Conservation (phyloP, 2,113 vertebrate genomes). For the Antechinus flavipes region DNA sequence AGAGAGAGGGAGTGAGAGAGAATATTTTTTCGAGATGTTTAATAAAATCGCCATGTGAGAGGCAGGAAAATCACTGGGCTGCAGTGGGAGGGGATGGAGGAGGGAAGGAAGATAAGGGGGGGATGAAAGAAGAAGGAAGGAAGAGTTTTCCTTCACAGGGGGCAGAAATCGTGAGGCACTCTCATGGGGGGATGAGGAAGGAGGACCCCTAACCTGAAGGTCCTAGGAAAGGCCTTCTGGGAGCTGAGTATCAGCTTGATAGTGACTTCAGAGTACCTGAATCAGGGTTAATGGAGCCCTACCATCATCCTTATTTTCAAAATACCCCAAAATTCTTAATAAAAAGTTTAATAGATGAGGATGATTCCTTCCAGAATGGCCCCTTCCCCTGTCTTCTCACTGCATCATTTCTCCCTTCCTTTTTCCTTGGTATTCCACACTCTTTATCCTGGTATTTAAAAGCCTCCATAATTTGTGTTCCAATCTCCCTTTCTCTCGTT, state of each 20-base stretch:
- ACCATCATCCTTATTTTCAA: not conserved
- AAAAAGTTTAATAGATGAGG: not conserved
- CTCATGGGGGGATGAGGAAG: not conserved
- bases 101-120: not conserved
- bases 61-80: conserved; percentile 80
- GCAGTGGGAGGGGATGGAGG: conserved; percentile 64
- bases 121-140: not conserved
- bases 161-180: not conserved
- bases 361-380: not conserved
- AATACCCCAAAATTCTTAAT: not conserved
- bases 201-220: not conserved
- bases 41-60: conserved; percentile 80
- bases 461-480: not conserved
- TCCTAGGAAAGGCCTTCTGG: not conserved
- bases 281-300: not conserved
- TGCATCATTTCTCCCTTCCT: not conserved
- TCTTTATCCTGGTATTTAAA: not conserved
- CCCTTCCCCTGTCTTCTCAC: not conserved
- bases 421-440: not conserved
- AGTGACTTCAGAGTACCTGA: not conserved
- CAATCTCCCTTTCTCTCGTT: not conserved
- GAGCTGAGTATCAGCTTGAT: not conserved
- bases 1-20: conserved; percentile 82
- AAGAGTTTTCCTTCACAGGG: not conserved
- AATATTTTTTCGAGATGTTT: conserved; percentile 82